Percentiles rank a stretch among this genome's conserved stretches.
Evolutionary conservation across 1,140 invertebrate genomes (phyloP).

Genomic region (Drosophila ercepeae): DNA sequence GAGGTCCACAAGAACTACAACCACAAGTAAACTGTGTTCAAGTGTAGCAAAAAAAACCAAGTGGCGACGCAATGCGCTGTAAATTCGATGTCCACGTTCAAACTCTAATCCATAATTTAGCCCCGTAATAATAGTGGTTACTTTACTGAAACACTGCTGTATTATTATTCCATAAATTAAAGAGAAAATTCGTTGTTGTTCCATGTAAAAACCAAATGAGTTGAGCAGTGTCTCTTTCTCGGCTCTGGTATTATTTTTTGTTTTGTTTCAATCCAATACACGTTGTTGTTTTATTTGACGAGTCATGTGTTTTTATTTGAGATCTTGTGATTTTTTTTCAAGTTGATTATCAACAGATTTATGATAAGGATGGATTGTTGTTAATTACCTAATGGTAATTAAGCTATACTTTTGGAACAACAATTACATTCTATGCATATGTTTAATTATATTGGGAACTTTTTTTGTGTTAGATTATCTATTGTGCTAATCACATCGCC

Average conservation of each 20-base stretch:
- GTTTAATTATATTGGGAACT: too few species aligned
- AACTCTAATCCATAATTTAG: constrained; percentile 70
- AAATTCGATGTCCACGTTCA: constrained; percentile 75
- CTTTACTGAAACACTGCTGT: constrained; percentile 65
- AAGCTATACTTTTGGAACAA: too few species aligned
- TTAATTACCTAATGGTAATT: too few species aligned
- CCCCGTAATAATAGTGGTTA: constrained; percentile 73
- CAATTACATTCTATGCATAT: too few species aligned
- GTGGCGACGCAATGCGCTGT: constrained; percentile 28
- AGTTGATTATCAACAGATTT: neutral
- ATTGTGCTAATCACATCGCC: too few species aligned
- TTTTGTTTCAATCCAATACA: constrained; percentile 66
- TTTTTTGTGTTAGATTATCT: too few species aligned
- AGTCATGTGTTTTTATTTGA: constrained; percentile 27
- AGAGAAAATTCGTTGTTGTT: constrained; percentile 69
- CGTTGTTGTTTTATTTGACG: constrained; percentile 50
- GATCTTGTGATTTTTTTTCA: neutral
- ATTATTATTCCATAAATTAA: constrained; percentile 80
- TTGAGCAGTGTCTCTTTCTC: constrained; percentile 11
- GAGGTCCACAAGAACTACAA: constrained; percentile 94
- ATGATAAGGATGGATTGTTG: neutral
- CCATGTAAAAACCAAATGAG: constrained; percentile 17
- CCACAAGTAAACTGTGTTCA: constrained; percentile 75
- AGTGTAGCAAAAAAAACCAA: neutral
- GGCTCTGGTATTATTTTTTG: constrained; percentile 36